Conservation (phyloP, 2,888 invertebrate species). For the Drosophila mulleri region DNA sequence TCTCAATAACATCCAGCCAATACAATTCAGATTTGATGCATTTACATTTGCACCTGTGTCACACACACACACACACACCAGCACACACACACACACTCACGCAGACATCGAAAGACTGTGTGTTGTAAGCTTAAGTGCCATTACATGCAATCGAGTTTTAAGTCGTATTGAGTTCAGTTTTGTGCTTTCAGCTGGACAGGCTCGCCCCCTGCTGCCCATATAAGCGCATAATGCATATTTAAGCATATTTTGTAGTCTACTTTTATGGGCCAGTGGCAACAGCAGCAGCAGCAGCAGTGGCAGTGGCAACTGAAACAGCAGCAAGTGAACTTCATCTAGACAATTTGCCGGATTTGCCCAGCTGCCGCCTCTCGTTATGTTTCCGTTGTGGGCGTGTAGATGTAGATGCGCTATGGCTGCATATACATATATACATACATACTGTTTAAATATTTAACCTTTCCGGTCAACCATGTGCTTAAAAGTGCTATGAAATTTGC, state of each 20-base stretch:
- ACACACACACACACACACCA: constrained; percentile 37
- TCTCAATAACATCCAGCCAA: constrained; percentile 45
- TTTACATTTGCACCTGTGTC: constrained; percentile 75
- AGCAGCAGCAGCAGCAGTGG: not conserved
- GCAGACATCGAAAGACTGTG: constrained; percentile 34
- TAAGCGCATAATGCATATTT: constrained; percentile 79
- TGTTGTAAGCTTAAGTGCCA: constrained; percentile 79
- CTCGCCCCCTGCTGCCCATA: constrained; percentile 45
- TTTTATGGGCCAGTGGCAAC: constrained; percentile 60
- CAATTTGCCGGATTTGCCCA: constrained; percentile 56
- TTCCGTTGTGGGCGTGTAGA: constrained; percentile 4
- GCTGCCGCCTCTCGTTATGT: constrained; percentile 18
- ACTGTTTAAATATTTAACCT: constrained; percentile 16
- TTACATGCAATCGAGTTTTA: constrained; percentile 76
- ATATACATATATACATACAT: not conserved
- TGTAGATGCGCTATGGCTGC: not conserved
- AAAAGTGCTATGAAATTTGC: constrained; percentile 15
- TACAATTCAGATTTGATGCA: constrained; percentile 74
- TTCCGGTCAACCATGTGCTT: constrained; percentile 20
- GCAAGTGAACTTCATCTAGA: constrained; percentile 70
- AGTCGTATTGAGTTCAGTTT: constrained; percentile 54
- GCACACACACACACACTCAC: constrained; percentile 27
- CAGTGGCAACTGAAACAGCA: not conserved
- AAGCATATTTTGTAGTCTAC: constrained; percentile 77
- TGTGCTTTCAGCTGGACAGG: constrained; percentile 34